A percentile compares a stretch with the other conserved stretches of the same genome.
Evolutionary conservation across 2,113 vertebrate genomes (phyloP).

Genomic region (Acrocephalus kingi): DNA sequence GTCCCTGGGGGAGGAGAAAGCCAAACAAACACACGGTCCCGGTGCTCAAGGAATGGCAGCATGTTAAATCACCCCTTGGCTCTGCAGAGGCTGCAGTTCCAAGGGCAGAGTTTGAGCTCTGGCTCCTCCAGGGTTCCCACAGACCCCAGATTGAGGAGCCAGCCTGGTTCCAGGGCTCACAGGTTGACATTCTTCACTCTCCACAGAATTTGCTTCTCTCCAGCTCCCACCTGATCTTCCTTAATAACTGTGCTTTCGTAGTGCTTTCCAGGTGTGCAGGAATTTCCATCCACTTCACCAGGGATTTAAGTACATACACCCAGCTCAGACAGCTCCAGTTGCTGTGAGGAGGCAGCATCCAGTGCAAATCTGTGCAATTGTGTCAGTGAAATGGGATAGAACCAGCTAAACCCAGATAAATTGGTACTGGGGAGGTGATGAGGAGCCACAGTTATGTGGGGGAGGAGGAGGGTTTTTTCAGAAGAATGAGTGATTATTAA

Average conservation of each 20-base stretch:
- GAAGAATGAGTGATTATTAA: not conserved
- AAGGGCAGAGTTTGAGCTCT: not conserved
- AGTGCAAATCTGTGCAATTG: not conserved
- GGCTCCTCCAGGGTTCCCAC: not conserved
- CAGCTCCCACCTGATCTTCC: not conserved
- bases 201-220: not conserved
- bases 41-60: not conserved
- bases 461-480: not conserved
- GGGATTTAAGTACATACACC: not conserved
- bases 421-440: accelerated
- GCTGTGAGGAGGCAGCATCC: not conserved
- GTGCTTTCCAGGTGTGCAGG: not conserved
- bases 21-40: not conserved
- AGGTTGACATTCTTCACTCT: accelerated
- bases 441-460: accelerated
- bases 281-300: not conserved
- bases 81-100: not conserved
- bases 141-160: not conserved
- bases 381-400: not conserved
- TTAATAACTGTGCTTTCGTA: not conserved
- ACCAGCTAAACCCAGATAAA: not conserved
- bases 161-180: accelerated
- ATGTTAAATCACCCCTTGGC: slow-evolving; percentile 9
- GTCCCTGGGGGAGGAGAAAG: slow-evolving; percentile 43
- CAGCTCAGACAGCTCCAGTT: not conserved